Evolutionary conservation across 2,888 invertebrate genomes (phyloP).

Genomic region (Pterobdella sp.): DNA sequence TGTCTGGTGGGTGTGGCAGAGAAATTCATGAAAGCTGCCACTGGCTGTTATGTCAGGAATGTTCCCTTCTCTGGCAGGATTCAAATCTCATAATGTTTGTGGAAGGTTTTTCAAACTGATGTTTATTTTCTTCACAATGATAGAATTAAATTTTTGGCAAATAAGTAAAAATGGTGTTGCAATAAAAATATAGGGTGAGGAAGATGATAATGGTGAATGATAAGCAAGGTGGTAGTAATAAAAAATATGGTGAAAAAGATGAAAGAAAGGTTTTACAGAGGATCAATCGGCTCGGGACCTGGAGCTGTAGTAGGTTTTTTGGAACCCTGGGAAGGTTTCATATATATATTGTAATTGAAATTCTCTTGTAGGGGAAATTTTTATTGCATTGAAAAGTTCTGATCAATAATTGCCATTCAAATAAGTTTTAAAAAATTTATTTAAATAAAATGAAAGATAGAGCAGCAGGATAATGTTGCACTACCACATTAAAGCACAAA

Average conservation of each 20-base stretch:
- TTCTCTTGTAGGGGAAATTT: not conserved
- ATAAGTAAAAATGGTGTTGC: not conserved
- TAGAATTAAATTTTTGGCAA: not conserved
- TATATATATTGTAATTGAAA: not conserved
- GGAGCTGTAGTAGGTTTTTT: constrained; percentile 48
- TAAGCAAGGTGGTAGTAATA: not conserved
- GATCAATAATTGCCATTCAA: not conserved
- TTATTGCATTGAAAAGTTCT: not conserved
- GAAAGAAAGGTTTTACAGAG: constrained; percentile 42
- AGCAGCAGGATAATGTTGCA: no score
- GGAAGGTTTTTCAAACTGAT: no score
- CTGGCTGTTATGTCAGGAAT: constrained; percentile 47
- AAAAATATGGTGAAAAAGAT: no score
- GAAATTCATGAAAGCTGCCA: constrained; percentile 51
- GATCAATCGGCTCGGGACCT: constrained; percentile 49
- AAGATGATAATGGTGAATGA: not conserved
- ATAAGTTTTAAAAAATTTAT: not conserved
- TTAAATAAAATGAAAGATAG: not conserved
- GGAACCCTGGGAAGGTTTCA: constrained; percentile 43
- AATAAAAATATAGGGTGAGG: not conserved
- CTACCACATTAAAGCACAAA: no score
- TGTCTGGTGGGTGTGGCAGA: constrained; percentile 46
- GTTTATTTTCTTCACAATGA: no score
- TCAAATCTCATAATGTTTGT: no score
- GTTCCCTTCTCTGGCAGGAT: constrained; percentile 49